Base-by-base conservation (phyloP, 2,113 vertebrate genomes). In the Turnix velox region DNA sequence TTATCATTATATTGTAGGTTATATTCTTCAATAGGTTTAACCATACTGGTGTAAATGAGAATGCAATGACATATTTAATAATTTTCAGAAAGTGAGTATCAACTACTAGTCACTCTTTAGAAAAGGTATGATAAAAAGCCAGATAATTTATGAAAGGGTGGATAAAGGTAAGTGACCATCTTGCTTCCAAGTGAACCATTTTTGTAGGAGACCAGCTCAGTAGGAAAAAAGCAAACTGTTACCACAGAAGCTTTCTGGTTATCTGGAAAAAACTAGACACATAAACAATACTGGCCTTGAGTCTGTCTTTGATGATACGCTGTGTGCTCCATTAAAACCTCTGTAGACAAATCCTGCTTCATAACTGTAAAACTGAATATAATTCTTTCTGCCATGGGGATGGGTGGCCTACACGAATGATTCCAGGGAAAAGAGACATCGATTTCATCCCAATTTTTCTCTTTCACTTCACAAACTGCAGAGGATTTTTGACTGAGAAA, bases 341-440 rank as follows among this genome's bases (percentile, higher is more conserved):
- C 7, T 3, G 1, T 0, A 28, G 51, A 49, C 20, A 55, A 4
- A n/a, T 49, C 42, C n/a, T 42, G 5, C n/a, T 22, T 65, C 45
- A 13, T 0, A 1, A 37, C 17, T 5, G 9, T 12, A n/a, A 48
- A 37, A 18, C 27, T 19, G 39, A 55, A 3, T 25, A 3, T 6
- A 39, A 30, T 61, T 25, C 19, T 28, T 43, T 46, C 23, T 92
- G 14, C 45, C 33, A 0, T 4, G 39, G 49, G 25, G 39, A 5
- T 35, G 28, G 4, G 24, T 37, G 45, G 31, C 14, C 28, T 31
- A 0, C 11, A 7, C 1, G 28, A 31, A 30, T 3, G 46, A 87
- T 35, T 23, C 0, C 0, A 46, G 45, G 42, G 20, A 37, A 52
- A 12, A 0, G 2, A 33, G 3, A 2, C 2, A n/a, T n/a, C n/a